These are phyloP conservation scores for Microplitis manilae DNA, from an alignment of 2,888 invertebrate genomes.

Conservation along the genomic window DNA sequence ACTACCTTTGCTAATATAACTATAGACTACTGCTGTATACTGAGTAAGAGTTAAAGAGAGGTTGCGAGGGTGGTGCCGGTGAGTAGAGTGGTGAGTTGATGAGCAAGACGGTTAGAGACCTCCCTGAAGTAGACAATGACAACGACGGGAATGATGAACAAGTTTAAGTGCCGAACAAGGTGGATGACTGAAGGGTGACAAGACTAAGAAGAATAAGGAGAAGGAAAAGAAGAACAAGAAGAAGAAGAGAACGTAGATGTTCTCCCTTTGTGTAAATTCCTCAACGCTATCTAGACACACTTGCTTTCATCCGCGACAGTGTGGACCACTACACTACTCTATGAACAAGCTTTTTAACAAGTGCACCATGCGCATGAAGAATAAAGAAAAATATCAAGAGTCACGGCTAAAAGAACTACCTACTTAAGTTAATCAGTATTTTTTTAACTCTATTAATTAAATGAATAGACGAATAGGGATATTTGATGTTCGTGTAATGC, in stretches of 20 bases:
- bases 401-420: constrained; percentile 33
- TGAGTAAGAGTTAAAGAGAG: constrained; percentile 15
- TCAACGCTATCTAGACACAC: constrained; percentile 66
- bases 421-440: constrained; percentile 24
- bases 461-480: no score
- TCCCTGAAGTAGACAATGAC: constrained; percentile 42
- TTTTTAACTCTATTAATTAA: background rate
- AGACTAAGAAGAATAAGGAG: constrained; percentile 42
- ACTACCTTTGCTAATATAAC: constrained; percentile 42
- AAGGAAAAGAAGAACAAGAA: constrained; percentile 47
- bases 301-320: constrained; percentile 65
- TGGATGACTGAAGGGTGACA: constrained; percentile 32
- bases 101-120: constrained; percentile 46
- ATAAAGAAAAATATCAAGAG: constrained; percentile 28
- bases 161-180: constrained; percentile 8
- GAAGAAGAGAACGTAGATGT: constrained; percentile 50
- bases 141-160: constrained; percentile 11
- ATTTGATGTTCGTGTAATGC: no score
- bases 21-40: constrained; percentile 15
- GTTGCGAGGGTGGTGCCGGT: background rate
- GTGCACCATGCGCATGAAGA: constrained; percentile 19
- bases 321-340: constrained; percentile 54
- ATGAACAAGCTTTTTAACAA: constrained; percentile 46
- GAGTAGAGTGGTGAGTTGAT: constrained; percentile 48
- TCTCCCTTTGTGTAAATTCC: constrained; percentile 64